Evolutionary conservation across 2,888 invertebrate species (phyloP), one percentile per base, ranked within the genome.

Genomic region (Tillus elongatus): DNA sequence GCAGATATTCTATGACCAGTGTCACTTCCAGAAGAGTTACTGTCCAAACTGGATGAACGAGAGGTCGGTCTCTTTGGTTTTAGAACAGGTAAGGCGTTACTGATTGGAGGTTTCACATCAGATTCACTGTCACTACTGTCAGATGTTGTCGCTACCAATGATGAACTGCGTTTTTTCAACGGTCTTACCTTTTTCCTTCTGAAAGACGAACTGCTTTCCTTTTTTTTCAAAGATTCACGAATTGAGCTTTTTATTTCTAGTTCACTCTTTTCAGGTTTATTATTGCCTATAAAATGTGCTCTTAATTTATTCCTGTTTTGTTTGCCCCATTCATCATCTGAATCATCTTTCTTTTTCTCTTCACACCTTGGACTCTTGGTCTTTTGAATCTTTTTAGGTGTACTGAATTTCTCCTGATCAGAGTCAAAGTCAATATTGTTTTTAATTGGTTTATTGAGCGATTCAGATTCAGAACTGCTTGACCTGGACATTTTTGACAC

Each of bases 161-260:
- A 32, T 15, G 32, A 32, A 54, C 63, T 34, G 2, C 19, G 16
- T 14, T 26, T 24, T 15, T 36, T 35, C 11, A 30, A 35, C n/a
- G n/a, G n/a, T 15, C 34, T 34, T 10, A 59, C 56, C 61, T 66
- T 63, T 66, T 62, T 64, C 40, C 63, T 61, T 54, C 55, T 51
- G 11, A 52, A 51, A 4, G 60, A 52, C n/a, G 56, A 52, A 2
- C 53, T 50, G 3, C 46, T 50, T 39, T 60, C 60, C 39, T 61
- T 60, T 15, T 57, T 54, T 37, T 54, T 55, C 24, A 53, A 53
- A 12, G 44, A 51, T 31, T 51, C 52, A 62, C 16, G 67, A 65
- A 44, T 68, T 66, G 31, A 60, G 61, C 64, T 55, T 33, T 64
- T 63, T 34, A 62, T 68, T 54, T 61, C 63, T 53, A 53, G 64